These are phyloP conservation scores for Mormoops blainvillei DNA, from an alignment of 2,113 vertebrate genomes.

Conservation along the genomic window DNA sequence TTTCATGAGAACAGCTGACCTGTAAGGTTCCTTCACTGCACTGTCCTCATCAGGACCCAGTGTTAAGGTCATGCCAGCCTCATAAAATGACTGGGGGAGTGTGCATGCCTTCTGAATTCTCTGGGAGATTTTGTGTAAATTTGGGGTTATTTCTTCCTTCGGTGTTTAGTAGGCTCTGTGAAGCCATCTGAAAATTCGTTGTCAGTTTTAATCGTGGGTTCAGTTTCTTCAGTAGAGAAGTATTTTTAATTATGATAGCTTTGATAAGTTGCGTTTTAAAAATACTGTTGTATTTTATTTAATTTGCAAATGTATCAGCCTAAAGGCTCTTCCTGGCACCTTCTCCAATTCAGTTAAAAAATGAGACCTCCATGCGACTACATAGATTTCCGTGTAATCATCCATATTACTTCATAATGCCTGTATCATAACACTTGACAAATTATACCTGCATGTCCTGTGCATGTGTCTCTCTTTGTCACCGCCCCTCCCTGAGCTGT, in stretches of 20 bases:
- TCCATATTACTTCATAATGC: rapidly evolving
- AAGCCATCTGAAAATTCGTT: not conserved
- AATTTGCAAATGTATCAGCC: not conserved
- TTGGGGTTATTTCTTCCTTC: not conserved
- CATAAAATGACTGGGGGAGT: not conserved
- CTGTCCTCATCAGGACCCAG: not conserved
- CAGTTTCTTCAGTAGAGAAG: not conserved
- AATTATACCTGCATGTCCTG: rapidly evolving
- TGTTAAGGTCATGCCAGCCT: not conserved
- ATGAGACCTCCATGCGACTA: rapidly evolving
- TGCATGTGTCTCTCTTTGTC: not conserved
- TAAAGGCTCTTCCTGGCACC: not conserved
- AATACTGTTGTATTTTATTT: not conserved
- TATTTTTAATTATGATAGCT: not conserved
- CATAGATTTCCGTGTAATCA: too few species aligned
- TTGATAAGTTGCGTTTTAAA: not conserved
- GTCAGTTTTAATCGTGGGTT: not conserved
- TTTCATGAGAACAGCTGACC: not conserved
- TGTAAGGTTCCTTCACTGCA: rapidly evolving
- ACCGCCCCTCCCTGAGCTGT: not conserved
- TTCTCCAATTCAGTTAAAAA: not conserved
- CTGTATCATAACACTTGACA: rapidly evolving
- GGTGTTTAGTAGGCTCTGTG: not conserved
- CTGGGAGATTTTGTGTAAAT: not conserved
- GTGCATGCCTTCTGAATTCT: not conserved